Percentiles rank a stretch among this genome's conserved stretches.
These are phyloP conservation scores for Pollenia griseotomentosa DNA, from an alignment of 2,888 invertebrate species.

Conservation along the genomic window DNA sequence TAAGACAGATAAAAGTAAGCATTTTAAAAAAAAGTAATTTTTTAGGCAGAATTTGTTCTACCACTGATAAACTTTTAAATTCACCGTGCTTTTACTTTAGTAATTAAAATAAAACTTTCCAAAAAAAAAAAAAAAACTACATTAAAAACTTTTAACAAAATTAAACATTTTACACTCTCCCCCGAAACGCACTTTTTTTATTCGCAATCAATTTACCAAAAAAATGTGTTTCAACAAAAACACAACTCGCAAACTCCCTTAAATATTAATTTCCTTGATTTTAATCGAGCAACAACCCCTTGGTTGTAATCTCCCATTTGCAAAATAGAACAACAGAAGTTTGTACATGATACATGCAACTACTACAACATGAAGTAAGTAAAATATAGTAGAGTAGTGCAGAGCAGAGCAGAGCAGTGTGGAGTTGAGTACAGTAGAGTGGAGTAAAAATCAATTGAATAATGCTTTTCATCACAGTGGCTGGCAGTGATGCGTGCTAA, in stretches of 20 bases:
- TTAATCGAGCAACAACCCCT: constrained; percentile 65
- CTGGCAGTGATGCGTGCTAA: constrained; percentile 72
- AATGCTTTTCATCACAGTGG: constrained; percentile 73
- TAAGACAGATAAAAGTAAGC: no score
- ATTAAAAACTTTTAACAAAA: constrained; percentile 36
- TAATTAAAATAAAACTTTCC: constrained; percentile 34
- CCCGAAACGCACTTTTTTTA: constrained; percentile 78
- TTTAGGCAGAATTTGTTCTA: no score
- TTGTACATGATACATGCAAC: constrained; percentile 6
- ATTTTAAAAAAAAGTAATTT: no score
- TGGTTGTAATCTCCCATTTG: constrained; percentile 53
- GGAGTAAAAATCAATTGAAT: constrained; percentile 70
- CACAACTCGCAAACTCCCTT: constrained; percentile 44
- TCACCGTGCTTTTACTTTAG: background rate
- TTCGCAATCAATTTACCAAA: constrained; percentile 82
- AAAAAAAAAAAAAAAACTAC: background rate
- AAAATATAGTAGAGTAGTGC: background rate
- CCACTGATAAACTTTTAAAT: background rate
- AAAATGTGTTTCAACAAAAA: constrained; percentile 31
- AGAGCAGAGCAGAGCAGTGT: background rate
- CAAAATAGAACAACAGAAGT: constrained; percentile 2
- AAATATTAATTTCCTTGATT: constrained; percentile 72
- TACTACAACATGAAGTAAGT: constrained; percentile 19
- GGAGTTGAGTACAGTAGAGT: background rate
- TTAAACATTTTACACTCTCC: constrained; percentile 28